Evolutionary conservation across 1,140 invertebrate genomes (phyloP).

Genomic region (Panagrolaimus sp.): DNA sequence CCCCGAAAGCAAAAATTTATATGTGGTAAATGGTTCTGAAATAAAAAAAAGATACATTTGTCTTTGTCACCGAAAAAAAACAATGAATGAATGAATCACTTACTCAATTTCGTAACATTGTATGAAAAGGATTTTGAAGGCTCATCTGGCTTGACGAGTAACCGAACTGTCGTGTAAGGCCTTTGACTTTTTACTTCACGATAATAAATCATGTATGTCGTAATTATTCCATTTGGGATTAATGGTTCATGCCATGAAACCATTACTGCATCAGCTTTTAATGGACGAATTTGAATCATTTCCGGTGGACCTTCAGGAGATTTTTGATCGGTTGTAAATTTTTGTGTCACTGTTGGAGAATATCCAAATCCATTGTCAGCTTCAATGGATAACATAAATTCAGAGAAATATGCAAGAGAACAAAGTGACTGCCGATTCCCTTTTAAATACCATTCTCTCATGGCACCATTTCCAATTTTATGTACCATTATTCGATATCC

Average conservation of each 20-base stretch:
- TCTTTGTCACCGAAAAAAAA: neutral
- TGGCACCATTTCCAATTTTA: slow-evolving; percentile 38
- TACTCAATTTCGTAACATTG: slow-evolving; percentile 42
- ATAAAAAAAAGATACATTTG: neutral
- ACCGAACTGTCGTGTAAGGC: slow-evolving; percentile 25
- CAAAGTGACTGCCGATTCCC: slow-evolving; percentile 35
- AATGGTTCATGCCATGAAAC: slow-evolving; percentile 30
- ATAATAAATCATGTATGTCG: slow-evolving; percentile 47
- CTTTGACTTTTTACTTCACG: slow-evolving; percentile 19
- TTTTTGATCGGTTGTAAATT: slow-evolving; percentile 20
- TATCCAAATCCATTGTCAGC: slow-evolving; percentile 57
- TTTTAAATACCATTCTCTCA: slow-evolving; percentile 53
- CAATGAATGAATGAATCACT: slow-evolving; percentile 18
- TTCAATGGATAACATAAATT: slow-evolving; percentile 50
- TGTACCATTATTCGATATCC: slow-evolving; percentile 53
- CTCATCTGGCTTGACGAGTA: slow-evolving; percentile 37
- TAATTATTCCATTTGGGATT: slow-evolving; percentile 41
- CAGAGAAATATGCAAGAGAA: slow-evolving; percentile 32
- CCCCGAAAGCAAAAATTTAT: slow-evolving; percentile 48
- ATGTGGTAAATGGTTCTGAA: slow-evolving; percentile 42
- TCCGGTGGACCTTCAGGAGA: slow-evolving; percentile 39
- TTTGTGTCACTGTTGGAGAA: slow-evolving; percentile 42
- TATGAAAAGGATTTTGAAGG: slow-evolving; percentile 41
- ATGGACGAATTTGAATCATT: slow-evolving; percentile 25
- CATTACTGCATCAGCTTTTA: slow-evolving; percentile 23